Base-by-base conservation (phyloP, 2,113 vertebrate species). In the Marmota monax region DNA sequence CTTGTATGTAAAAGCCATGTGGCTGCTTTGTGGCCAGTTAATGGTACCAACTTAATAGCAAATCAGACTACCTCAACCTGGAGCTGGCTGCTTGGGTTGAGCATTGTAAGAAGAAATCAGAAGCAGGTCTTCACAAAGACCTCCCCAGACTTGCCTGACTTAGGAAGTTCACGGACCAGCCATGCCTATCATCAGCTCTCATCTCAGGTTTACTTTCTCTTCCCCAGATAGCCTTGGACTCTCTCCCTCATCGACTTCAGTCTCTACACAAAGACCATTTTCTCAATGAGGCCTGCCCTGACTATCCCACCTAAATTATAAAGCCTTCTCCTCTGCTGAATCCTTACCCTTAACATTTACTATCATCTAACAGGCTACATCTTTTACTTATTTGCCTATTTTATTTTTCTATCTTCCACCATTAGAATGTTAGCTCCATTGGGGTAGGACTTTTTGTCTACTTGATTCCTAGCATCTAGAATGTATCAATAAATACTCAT, bases 101-200 rank as follows among this genome's bases (percentile, higher is more conserved):
- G 63, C 42, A 17, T 61, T 42, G 45, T 48, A 58, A 61, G 56
- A 92, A 84, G 78, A 65, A 80, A 65, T 61, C 48, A n/a, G 61
- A 85, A 95, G 61, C 51, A 58, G 4, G 22, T 83, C n/a, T 95
- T 88, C 84, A 65, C 74, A 78, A 63, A 82, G 37, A 70, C 39
- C 37, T 86, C 25, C n/a, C 48, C 37, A 39, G 39, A 39, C 39
- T 39, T 39, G 39, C 39, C 39, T 39, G 39, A 39, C 39, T 39
- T 39, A 39, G 22, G 74, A 92, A 27, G 22, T 16, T 85, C 37
- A 63, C 12, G 29, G 69, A 37, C 3, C 79, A 94, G 56, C 22
- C 48, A 51, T 2, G 7, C 32, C 53, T 22, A 1, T 29, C 32
- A 22, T 56, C 20, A 74, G 3, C 11, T 83, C n/a, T 80, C 48